phyloP scores from a whole-genome alignment of 1,140 invertebrate species.

The Hyposmocoma kahamanoa region DNA sequence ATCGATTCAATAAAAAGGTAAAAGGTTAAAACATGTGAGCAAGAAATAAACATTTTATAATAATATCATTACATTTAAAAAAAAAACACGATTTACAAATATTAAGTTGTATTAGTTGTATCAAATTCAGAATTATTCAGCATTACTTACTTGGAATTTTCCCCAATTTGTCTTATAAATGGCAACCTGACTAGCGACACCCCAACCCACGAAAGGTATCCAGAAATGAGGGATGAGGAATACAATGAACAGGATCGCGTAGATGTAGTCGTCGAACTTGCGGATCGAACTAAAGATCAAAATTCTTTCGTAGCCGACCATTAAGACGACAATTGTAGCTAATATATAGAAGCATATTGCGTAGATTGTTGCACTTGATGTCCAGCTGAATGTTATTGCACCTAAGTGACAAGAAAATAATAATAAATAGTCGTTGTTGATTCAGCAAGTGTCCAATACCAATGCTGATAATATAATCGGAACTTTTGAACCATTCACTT shows the following conservation, averaged over 20 bases:
- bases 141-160: conserved; percentile 68
- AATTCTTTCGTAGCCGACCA: conserved; percentile 75
- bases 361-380: conserved; percentile 73
- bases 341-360: conserved; percentile 75
- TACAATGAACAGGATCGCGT: conserved; percentile 76
- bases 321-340: conserved; percentile 69
- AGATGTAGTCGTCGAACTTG: conserved; percentile 78
- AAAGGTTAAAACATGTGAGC: too few relatives aligned
- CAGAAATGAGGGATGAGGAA: conserved; percentile 78
- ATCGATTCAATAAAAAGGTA: too few relatives aligned
- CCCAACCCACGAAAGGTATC: conserved; percentile 79
- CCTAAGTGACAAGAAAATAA: conserved; percentile 43
- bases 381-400: conserved; percentile 76
- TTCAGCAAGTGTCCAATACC: too few relatives aligned
- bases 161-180: conserved; percentile 78
- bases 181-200: conserved; percentile 76
- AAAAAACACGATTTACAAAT: too few relatives aligned
- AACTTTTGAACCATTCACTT: too few relatives aligned
- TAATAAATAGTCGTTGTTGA: too few relatives aligned
- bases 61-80: too few relatives aligned
- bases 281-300: conserved; percentile 72
- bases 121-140: too few relatives aligned
- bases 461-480: too few relatives aligned
- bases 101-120: too few relatives aligned
- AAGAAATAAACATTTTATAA: too few relatives aligned